Evolutionary conservation across 2,113 vertebrate genomes (phyloP), one percentile per base, ranked within the genome.

Genomic region (Melanotaenia duboulayi): DNA sequence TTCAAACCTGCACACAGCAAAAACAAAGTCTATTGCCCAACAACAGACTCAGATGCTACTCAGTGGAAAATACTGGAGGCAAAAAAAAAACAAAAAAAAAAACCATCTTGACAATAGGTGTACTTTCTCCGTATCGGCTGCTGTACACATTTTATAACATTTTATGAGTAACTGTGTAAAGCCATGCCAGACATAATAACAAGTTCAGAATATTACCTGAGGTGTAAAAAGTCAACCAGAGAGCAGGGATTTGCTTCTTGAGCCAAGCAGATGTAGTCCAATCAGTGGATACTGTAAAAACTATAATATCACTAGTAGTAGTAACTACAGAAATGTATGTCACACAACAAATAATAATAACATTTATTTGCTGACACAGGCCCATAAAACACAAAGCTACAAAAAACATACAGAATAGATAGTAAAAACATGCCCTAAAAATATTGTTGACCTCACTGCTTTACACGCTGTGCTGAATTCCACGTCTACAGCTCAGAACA

Each of bases 21-120:
- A 78, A 89, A 85, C 59, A 75, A 62, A 39, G 52, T 52, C 35
- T 64, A 25, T 76, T 90, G 79, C 71, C 40, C 76, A 82, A 84
- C 69, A 67, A 51, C 37, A 67, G 40, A 35, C 17, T n/a, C 17
- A 17, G 42, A n/a, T 48, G 44, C 44, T 19, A 16, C 19, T 35
- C 25, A 11, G 22, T 37, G 37, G 44, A 58, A 69, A 77, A 49
- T 20, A 12, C 11, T 14, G 13, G 46, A 39, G 17, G 11, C n/a
- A 22, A 52, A 37, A 74, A 52, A n/a, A n/a, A n/a, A n/a, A n/a
- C n/a, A n/a, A n/a, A n/a, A 22, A 52, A 37, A 74, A 52, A 35
- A 23, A 61, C 17, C 1, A 1, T 39, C 10, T 48, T 24, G 40
- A 46, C 59, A 78, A 56, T 56, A 40, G 54, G 9, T 65, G 37